These are phyloP conservation scores for Syngnathus floridae DNA, from an alignment of 2,113 vertebrate species.

Conservation along the genomic window DNA sequence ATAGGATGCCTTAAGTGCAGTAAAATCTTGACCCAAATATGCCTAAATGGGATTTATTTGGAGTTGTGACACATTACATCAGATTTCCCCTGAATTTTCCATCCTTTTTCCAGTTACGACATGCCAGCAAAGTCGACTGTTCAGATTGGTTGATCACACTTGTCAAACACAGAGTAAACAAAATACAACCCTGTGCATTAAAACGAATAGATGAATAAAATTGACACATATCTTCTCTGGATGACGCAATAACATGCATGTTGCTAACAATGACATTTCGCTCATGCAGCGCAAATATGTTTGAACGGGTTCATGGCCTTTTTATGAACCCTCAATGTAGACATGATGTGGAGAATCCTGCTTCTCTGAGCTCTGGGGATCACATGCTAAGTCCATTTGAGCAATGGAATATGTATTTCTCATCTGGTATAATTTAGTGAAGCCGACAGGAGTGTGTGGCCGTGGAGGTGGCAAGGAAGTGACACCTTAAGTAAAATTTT, in stretches of 20 bases:
- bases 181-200: neutral
- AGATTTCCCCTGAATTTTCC: neutral
- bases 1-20: constrained; percentile 77
- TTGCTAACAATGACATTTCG: constrained; percentile 10
- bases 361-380: constrained; percentile 10
- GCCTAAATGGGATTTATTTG: constrained; percentile 27
- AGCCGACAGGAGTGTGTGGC: constrained; percentile 14
- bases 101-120: too few species aligned
- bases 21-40: constrained; percentile 79
- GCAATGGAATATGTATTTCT: constrained; percentile 45
- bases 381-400: constrained; percentile 22
- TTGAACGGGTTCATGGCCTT: neutral
- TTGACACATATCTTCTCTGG: constrained; percentile 20
- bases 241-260: constrained; percentile 12
- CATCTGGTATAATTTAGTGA: constrained; percentile 21
- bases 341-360: neutral
- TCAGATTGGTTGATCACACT: neutral
- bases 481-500: constrained; percentile 47
- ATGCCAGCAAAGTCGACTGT: neutral
- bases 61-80: neutral
- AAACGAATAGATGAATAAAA: constrained; percentile 21
- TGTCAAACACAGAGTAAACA: neutral
- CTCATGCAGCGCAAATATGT: neutral
- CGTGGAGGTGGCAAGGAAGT: constrained; percentile 12
- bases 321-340: constrained; percentile 13